A percentile compares a stretch with the other conserved stretches of the same genome.
phyloP scores from a whole-genome alignment of 2,888 invertebrate species.

The Agrochola litura region DNA sequence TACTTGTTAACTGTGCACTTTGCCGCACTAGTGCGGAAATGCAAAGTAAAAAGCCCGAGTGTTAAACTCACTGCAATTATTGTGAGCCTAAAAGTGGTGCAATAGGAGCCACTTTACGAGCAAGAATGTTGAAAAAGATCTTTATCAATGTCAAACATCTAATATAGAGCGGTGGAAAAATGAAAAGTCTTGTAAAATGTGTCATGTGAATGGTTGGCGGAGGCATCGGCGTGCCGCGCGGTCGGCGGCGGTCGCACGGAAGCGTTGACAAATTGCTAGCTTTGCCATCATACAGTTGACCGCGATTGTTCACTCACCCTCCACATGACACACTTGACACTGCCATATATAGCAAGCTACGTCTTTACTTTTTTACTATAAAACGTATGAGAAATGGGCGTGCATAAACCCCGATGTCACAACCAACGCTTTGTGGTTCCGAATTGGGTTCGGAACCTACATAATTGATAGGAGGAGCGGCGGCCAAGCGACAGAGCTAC shows the following conservation, averaged over 20 bases:
- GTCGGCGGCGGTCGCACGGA: conserved; percentile 70
- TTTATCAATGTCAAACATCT: conserved; percentile 53
- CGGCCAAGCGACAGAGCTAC: conserved; percentile 74
- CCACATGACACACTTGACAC: conserved; percentile 52
- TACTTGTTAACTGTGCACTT: not conserved
- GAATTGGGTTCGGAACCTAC: conserved; percentile 78
- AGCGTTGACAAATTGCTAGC: conserved; percentile 81
- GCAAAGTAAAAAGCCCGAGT: not conserved
- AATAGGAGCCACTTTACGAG: not conserved
- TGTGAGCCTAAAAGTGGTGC: not conserved
- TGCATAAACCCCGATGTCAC: conserved; percentile 74
- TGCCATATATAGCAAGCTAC: conserved; percentile 25
- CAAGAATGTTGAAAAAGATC: conserved; percentile 27
- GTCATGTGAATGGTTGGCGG: conserved; percentile 67
- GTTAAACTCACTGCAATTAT: not conserved
- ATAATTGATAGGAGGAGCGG: conserved; percentile 80
- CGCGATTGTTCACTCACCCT: conserved; percentile 71
- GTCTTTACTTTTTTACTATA: conserved; percentile 47
- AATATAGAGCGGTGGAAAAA: conserved; percentile 60
- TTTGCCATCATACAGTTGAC: conserved; percentile 69
- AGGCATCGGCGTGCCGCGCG: conserved; percentile 63
- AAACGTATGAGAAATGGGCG: conserved; percentile 72
- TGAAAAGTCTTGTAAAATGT: conserved; percentile 71
- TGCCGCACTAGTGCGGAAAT: not conserved
- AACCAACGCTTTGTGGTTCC: conserved; percentile 74